phyloP scores from a whole-genome alignment of 2,113 vertebrate species.

The Cynoglossus semilaevis region DNA sequence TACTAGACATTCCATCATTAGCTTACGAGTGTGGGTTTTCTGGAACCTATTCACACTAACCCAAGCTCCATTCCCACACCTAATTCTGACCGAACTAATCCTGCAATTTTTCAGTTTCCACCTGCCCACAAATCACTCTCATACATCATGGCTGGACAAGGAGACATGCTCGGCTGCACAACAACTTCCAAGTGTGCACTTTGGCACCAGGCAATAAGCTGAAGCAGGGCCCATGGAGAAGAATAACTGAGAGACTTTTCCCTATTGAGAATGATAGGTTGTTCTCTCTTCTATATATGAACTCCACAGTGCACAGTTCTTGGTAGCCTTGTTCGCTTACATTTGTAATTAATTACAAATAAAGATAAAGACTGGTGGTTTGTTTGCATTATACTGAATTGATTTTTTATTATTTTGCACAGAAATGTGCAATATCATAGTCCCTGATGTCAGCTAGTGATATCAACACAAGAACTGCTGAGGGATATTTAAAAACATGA shows the following conservation, averaged over 20 bases:
- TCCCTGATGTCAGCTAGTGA: too few species aligned
- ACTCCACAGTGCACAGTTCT: too few species aligned
- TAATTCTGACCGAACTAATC: conserved; percentile 30
- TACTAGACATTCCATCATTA: conserved; percentile 11
- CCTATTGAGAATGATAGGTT: conserved; percentile 21
- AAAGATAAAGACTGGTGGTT: too few species aligned
- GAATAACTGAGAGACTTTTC: conserved; percentile 14
- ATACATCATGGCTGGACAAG: conserved; percentile 58
- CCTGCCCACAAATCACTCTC: conserved; percentile 59
- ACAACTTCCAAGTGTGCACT: conserved; percentile 29
- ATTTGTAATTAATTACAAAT: too few species aligned
- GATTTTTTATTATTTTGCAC: too few species aligned
- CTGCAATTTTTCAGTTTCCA: conserved; percentile 35
- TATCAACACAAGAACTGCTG: too few species aligned
- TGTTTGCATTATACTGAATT: too few species aligned
- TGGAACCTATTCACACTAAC: conserved; percentile 15
- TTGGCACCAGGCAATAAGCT: conserved; percentile 26
- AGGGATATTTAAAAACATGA: too few species aligned
- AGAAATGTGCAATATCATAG: too few species aligned
- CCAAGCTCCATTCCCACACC: conserved; percentile 32
- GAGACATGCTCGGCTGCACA: conserved; percentile 39
- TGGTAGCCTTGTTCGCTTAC: too few species aligned
- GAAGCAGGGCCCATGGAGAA: conserved; percentile 12
- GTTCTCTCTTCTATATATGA: background rate
- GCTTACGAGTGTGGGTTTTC: conserved; percentile 16